Percentiles rank a stretch among this genome's conserved stretches.
phyloP scores from a whole-genome alignment of 35 echinoderm and acorn worm genomes.

The Amphiura filiformis region DNA sequence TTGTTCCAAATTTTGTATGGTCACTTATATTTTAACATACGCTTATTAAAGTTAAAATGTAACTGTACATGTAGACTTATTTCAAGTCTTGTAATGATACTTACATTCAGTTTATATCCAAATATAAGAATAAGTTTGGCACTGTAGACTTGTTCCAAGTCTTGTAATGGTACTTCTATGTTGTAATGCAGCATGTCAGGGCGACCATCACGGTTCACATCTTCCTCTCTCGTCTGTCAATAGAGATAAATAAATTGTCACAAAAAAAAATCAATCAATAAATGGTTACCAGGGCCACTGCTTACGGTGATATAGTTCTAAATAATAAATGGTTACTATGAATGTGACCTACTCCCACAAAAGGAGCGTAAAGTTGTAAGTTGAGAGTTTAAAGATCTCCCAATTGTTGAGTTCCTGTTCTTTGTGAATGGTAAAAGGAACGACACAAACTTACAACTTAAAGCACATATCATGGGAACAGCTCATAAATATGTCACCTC shows the following conservation, averaged over 20 bases:
- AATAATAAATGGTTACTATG: not conserved
- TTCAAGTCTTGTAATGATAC: too few relatives aligned
- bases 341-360: not conserved
- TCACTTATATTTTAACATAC: too few relatives aligned
- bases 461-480: too few relatives aligned
- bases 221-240: conserved; percentile 90
- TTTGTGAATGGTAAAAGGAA: too few relatives aligned
- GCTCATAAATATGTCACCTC: too few relatives aligned
- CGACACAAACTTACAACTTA: too few relatives aligned
- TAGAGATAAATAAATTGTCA: not conserved
- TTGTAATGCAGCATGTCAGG: conserved; percentile 76
- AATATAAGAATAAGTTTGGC: conserved; percentile 83
- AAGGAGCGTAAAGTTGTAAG: too few relatives aligned
- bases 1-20: too few relatives aligned
- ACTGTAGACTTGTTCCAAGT: conserved; percentile 63
- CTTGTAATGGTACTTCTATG: conserved; percentile 70
- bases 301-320: not conserved
- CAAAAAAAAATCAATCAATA: conserved; percentile 9
- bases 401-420: too few relatives aligned
- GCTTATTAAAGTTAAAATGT: too few relatives aligned
- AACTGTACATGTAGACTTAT: too few relatives aligned
- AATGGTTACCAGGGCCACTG: not conserved
- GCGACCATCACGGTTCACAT: conserved; percentile 85
- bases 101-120: conserved; percentile 91
- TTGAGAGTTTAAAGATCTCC: too few relatives aligned